Evolutionary conservation across 2,113 vertebrate species (phyloP), one percentile per base, ranked within the genome.

Genomic region (Ceyx melanurus): DNA sequence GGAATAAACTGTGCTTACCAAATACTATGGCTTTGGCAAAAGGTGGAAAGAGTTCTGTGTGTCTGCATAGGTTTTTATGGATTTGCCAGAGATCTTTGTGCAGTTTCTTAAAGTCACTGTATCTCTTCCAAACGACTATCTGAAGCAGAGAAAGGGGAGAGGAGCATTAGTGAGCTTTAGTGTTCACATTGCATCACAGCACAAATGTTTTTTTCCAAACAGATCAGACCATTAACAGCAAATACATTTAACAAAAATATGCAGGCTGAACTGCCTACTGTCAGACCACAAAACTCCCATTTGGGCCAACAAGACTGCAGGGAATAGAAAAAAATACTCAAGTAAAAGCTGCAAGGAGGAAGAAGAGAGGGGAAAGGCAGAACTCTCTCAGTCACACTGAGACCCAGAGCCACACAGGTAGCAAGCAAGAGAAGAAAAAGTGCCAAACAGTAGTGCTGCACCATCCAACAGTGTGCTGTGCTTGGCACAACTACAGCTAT

Each of bases 91-190:
- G 98, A 93, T 99, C 98, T 96, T 98, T 98, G 95, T 99, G 99
- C 60, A 99, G 98, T 95, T 99, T 99, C 97, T 99, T 98, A 96
- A 99, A 99, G 96, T 99, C 99, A 93, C 98, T 99, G 96, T 99
- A 99, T 92, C 99, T 98, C 97, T 99, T 99, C 99, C 99, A 99
- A 46, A 99, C 98, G 0, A 98, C 98, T 98, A 99, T 99, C 99
- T 99, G 93, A 88, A 92, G 90, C 45, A 93, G 46, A 96, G 73
- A 96, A 80, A 96, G 28, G 71, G 76, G 33, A 96, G 45, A 96
- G 66, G 75, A 90, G 14, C 46, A 90, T 92, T 74, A 96, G 83
- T 80, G 42, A 96, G 62, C 42, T 76, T 50, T 74, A 64, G 13
- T 73, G 56, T 31, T 88, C 60, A 16, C 8, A 57, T 37, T 54